Evolutionary conservation across 2,113 vertebrate genomes (phyloP).

Genomic region (Chaetura pelagica): DNA sequence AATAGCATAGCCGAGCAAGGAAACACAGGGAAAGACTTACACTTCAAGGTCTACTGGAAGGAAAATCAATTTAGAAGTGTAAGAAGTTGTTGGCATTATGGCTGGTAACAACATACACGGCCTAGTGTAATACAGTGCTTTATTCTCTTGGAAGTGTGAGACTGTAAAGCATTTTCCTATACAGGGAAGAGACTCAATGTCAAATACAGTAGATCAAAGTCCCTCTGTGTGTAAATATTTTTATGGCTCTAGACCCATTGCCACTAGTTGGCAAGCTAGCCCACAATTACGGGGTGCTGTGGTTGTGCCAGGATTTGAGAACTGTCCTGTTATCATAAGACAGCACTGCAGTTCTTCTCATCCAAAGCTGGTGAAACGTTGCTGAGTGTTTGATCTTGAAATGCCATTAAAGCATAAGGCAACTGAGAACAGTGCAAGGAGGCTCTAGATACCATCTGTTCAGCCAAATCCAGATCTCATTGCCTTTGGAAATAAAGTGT

Average conservation of each 20-base stretch:
- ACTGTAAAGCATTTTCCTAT: background rate
- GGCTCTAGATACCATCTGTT: background rate
- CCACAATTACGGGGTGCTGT: background rate
- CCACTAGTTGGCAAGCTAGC: background rate
- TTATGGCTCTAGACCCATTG: background rate
- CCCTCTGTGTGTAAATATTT: background rate
- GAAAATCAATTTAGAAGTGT: background rate
- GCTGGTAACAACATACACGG: background rate
- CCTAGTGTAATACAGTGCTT: background rate
- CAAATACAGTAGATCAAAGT: background rate
- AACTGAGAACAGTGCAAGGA: background rate
- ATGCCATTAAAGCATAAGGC: background rate
- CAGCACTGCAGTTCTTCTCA: background rate
- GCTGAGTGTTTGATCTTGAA: background rate
- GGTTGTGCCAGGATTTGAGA: background rate
- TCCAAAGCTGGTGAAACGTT: background rate
- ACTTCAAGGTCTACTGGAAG: background rate
- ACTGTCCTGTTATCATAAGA: background rate
- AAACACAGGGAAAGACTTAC: background rate
- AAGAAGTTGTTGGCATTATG: background rate
- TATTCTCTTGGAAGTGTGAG: background rate
- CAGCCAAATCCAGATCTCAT: background rate
- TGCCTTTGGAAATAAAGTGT: background rate
- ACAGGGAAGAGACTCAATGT: background rate
- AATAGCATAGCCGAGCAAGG: background rate